These are phyloP conservation scores for Chrysotoxum bicinctum DNA, from an alignment of 2,888 invertebrate species.

Conservation along the genomic window DNA sequence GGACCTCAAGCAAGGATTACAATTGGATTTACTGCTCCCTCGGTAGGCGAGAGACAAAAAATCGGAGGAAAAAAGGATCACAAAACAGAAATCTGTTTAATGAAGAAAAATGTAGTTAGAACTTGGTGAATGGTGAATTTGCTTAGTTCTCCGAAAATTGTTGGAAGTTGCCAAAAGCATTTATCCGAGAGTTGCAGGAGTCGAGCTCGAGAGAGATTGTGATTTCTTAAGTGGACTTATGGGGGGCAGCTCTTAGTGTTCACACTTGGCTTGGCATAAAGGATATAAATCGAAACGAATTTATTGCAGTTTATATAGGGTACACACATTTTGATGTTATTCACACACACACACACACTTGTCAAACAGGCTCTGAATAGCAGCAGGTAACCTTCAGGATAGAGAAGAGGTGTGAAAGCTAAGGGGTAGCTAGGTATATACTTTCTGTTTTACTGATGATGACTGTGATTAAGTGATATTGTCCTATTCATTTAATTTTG, in stretches of 20 bases:
- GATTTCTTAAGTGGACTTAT: slow-evolving; percentile 56
- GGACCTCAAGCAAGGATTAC: slow-evolving; percentile 53
- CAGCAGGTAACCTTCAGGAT: not conserved
- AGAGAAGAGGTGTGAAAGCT: not conserved
- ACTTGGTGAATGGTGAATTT: slow-evolving; percentile 46
- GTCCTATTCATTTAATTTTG: slow-evolving; percentile 52
- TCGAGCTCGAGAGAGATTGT: not conserved
- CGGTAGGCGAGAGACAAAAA: not conserved
- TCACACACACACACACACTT: not conserved
- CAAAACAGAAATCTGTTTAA: slow-evolving; percentile 58
- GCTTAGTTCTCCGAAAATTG: slow-evolving; percentile 33
- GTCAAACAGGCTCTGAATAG: not conserved
- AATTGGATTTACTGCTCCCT: slow-evolving; percentile 52
- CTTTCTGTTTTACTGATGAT: slow-evolving; percentile 32
- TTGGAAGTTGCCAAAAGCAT: slow-evolving; percentile 18
- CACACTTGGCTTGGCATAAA: slow-evolving; percentile 39
- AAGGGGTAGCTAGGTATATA: not conserved
- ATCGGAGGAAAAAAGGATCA: slow-evolving; percentile 7
- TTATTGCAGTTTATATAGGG: slow-evolving; percentile 47
- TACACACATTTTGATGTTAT: not conserved
- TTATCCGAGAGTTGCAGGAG: not conserved
- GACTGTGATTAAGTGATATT: slow-evolving; percentile 56
- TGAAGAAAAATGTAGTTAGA: slow-evolving; percentile 60
- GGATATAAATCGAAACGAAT: slow-evolving; percentile 59
- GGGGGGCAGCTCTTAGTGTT: slow-evolving; percentile 55